phyloP scores from a whole-genome alignment of 2,113 vertebrate genomes.

The Dipodomys spectabilis region DNA sequence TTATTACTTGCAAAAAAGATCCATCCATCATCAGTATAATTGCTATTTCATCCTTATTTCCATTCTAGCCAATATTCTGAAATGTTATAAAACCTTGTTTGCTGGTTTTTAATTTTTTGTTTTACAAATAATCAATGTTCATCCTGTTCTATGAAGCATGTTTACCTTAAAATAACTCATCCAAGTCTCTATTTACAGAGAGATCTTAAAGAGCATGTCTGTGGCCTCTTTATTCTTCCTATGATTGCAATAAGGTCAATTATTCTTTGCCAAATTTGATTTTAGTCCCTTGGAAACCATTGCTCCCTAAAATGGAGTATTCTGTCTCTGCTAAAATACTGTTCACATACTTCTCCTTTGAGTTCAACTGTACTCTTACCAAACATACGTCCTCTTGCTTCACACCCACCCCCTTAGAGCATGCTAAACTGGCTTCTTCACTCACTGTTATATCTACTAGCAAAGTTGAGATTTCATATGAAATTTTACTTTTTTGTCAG shows the following conservation, averaged over 20 bases:
- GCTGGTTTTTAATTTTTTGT: background rate
- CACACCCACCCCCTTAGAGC: background rate
- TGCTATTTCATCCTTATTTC: conserved; percentile 53
- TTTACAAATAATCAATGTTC: background rate
- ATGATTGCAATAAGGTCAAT: background rate
- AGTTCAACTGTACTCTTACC: background rate
- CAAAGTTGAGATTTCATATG: background rate
- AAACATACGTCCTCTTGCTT: background rate
- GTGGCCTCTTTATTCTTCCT: background rate
- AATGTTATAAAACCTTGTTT: conserved; percentile 55
- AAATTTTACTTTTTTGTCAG: too few species aligned
- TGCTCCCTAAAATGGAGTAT: background rate
- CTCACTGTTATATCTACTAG: background rate
- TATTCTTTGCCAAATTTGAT: background rate
- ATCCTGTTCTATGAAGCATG: conserved; percentile 63
- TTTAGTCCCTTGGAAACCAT: background rate
- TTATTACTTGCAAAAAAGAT: background rate
- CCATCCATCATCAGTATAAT: conserved; percentile 32
- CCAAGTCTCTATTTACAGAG: conserved; percentile 19
- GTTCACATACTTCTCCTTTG: background rate
- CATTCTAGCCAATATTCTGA: conserved; percentile 37
- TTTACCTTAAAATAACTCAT: conserved; percentile 40
- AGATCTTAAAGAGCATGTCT: background rate
- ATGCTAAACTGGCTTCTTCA: background rate
- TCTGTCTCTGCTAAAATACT: background rate